A percentile compares a stretch with the other conserved stretches of the same genome.
These are phyloP conservation scores for Caprella mutica DNA, from an alignment of 2,888 invertebrate genomes.

Conservation along the genomic window DNA sequence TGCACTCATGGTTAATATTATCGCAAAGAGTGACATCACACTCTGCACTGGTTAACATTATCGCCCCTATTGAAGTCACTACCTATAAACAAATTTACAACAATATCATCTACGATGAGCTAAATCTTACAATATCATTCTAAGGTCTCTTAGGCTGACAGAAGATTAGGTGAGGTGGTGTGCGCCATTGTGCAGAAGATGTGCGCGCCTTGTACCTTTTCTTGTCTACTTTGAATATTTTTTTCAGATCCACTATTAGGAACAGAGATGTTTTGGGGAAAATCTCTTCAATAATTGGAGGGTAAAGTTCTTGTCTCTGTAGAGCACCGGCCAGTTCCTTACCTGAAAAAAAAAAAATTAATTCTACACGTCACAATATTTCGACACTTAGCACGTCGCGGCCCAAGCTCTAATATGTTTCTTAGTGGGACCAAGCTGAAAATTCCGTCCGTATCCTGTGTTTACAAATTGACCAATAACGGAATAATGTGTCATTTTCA, in stretches of 20 bases:
- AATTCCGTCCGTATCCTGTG: too few species aligned
- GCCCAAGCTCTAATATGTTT: too few species aligned
- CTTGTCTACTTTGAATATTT: slow-evolving; percentile 39
- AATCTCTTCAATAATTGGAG: slow-evolving; percentile 20
- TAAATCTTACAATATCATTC: neutral
- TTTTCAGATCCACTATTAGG: slow-evolving; percentile 38
- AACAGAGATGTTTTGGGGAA: slow-evolving; percentile 34
- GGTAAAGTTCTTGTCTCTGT: slow-evolving; percentile 23
- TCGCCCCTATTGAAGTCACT: too few species aligned
- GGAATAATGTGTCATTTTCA: too few species aligned
- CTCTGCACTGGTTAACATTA: too few species aligned
- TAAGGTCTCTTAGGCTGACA: neutral
- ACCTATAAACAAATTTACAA: too few species aligned
- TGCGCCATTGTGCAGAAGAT: slow-evolving; percentile 43
- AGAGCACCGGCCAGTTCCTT: slow-evolving; percentile 17
- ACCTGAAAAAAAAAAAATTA: slow-evolving; percentile 13
- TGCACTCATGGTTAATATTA: too few species aligned
- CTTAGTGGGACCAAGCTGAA: too few species aligned
- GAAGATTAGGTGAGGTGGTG: slow-evolving; percentile 37
- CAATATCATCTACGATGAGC: too few species aligned
- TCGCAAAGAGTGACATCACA: too few species aligned
- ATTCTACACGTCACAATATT: neutral
- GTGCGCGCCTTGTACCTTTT: slow-evolving; percentile 41
- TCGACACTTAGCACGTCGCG: neutral
- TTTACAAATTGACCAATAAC: too few species aligned